Percentiles rank a stretch among this genome's conserved stretches.
Evolutionary conservation across 2,113 vertebrate species (phyloP).

Genomic region (Mesoclemmys tuberculata): DNA sequence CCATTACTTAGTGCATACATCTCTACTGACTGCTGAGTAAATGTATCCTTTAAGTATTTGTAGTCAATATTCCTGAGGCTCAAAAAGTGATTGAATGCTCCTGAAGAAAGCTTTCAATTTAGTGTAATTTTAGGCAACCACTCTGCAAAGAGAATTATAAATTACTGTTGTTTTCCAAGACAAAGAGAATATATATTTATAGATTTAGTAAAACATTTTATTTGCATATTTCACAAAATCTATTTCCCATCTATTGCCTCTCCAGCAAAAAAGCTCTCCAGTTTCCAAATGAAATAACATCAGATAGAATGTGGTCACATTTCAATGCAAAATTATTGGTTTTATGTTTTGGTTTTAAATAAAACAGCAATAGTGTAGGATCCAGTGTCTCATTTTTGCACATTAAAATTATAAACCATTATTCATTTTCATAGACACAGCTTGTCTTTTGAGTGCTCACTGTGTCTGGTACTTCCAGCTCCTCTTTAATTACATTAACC

Average conservation of each 20-base stretch:
- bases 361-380: slow-evolving; percentile 43
- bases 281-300: slow-evolving; percentile 52
- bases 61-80: background rate
- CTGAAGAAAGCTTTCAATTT: slow-evolving; percentile 28
- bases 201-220: slow-evolving; percentile 54
- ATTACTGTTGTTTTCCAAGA: slow-evolving; percentile 49
- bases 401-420: slow-evolving; percentile 27
- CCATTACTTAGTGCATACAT: slow-evolving; percentile 37
- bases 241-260: background rate
- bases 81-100: background rate
- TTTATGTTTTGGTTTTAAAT: slow-evolving; percentile 47
- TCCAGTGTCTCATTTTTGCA: slow-evolving; percentile 47
- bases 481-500: background rate
- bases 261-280: background rate
- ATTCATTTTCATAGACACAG: slow-evolving; percentile 16
- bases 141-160: slow-evolving; percentile 37
- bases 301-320: slow-evolving; percentile 11
- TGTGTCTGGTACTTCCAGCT: background rate
- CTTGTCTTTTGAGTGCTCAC: background rate
- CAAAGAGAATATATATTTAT: slow-evolving; percentile 58
- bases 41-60: slow-evolving; percentile 29
- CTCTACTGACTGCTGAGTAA: background rate
- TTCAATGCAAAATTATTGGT: slow-evolving; percentile 53
- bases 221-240: slow-evolving; percentile 49
- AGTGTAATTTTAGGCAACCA: slow-evolving; percentile 35